These are phyloP conservation scores for Holacanthus passer DNA, from an alignment of 2,113 vertebrate species.

Conservation along the genomic window DNA sequence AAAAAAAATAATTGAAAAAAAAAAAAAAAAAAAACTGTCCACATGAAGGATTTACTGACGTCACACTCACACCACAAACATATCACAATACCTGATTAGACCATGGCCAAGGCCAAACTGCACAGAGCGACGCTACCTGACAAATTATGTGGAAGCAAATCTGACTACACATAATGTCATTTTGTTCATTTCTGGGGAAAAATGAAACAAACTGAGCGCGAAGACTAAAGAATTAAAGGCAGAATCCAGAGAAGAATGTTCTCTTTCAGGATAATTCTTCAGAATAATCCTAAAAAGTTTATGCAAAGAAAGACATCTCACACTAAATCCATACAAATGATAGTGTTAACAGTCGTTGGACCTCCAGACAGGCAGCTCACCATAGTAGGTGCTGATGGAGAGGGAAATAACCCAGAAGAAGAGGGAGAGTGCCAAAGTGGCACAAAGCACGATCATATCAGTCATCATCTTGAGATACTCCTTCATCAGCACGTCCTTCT, in stretches of 20 bases:
- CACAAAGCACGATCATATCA: conserved; percentile 90
- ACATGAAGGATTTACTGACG: neutral
- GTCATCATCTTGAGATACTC: conserved; percentile 92
- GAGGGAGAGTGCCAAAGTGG: conserved; percentile 91
- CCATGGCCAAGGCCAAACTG: neutral
- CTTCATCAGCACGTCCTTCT: conserved; percentile 79
- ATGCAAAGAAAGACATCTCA: neutral
- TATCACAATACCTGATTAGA: neutral
- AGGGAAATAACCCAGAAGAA: conserved; percentile 94
- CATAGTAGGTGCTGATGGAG: conserved; percentile 89
- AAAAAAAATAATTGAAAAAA: too few relatives aligned
- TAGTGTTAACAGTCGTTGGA: neutral
- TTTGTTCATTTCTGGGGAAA: too few relatives aligned
- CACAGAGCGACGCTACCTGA: too few relatives aligned
- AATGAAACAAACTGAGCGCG: neutral
- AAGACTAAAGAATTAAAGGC: neutral
- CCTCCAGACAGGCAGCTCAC: conserved; percentile 76
- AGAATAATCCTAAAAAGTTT: too few relatives aligned
- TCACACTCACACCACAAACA: neutral
- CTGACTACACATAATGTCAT: neutral
- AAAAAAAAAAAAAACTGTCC: too few relatives aligned
- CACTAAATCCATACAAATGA: neutral
- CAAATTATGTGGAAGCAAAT: too few relatives aligned
- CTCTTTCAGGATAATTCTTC: neutral
- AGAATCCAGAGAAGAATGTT: neutral